These are phyloP conservation scores for Thymelicus lineola DNA, from an alignment of 2,888 invertebrate genomes.

Conservation along the genomic window DNA sequence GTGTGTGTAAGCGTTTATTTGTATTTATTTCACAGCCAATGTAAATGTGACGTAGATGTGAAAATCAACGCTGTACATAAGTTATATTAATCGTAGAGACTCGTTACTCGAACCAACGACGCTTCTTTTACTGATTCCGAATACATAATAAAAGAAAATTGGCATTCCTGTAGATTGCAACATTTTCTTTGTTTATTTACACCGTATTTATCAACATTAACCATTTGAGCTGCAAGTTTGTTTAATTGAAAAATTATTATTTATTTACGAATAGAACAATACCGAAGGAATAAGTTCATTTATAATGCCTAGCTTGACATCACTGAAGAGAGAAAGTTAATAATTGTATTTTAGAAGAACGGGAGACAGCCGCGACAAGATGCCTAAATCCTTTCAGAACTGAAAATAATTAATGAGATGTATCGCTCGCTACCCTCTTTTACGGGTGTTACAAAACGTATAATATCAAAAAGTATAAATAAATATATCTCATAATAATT, in stretches of 20 bases:
- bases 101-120: too few species aligned
- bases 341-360: slow-evolving; percentile 61
- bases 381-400: slow-evolving; percentile 67
- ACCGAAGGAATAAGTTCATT: slow-evolving; percentile 55
- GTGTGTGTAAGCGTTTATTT: too few species aligned
- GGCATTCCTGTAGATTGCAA: too few species aligned
- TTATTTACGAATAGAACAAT: slow-evolving; percentile 31
- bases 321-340: slow-evolving; percentile 69
- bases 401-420: slow-evolving; percentile 67
- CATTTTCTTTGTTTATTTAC: too few species aligned
- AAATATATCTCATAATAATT: background rate
- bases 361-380: slow-evolving; percentile 63
- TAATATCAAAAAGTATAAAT: background rate
- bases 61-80: too few species aligned
- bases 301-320: slow-evolving; percentile 62
- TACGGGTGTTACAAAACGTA: background rate
- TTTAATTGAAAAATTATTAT: background rate
- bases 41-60: too few species aligned
- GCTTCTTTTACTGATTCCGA: too few species aligned
- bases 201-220: too few species aligned
- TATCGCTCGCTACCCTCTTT: slow-evolving; percentile 13
- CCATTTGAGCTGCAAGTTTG: too few species aligned
- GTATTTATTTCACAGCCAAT: too few species aligned
- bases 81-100: too few species aligned
- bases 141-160: too few species aligned